Evolutionary conservation across 30 jellyfish, hydroid and myxozoan genomes (phyloP), one percentile per base, ranked within the genome.

Genomic region (Aurelia coerulea): DNA sequence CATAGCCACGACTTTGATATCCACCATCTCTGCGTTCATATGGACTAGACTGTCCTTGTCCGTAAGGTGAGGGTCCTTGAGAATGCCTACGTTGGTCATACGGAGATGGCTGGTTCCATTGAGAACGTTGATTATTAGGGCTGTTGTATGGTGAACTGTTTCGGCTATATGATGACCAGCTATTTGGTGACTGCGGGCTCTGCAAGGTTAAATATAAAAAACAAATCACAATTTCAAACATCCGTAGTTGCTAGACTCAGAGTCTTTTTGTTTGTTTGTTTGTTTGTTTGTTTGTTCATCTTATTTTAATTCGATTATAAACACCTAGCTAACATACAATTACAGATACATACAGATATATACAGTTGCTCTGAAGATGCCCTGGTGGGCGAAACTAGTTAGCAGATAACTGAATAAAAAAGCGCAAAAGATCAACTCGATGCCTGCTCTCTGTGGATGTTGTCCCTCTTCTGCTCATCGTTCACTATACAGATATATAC

Each of bases 151-250:
- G 72, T 2, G 84, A 74, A 64, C 72, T 74, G 49, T 71, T 71
- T 4, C 81, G 63, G 59, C 72, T 68, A 74, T 74, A 74, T 14
- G 84, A 74, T 2, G 84, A 74, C 84, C 84, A 74, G 34, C 72
- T 74, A n/a, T 29, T 53, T 10, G 59, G 84, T 68, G 54, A 46
- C 52, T 64, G 52, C 19, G 54, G 84, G 37, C 59, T 74, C 72
- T 50, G 52, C 15, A 42, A 33, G 5, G 10, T 17, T 41, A 72
- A 72, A 46, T 29, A 2, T 23, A 0, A 19, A 60, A 60, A 16
- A 14, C 31, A 14, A 16, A 60, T 37, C 16, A 72, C 11, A 72
- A 42, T 1, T 15, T 12, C 3, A 58, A 39, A 23, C 4, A 10
- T 5, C 11, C 18, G 18, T 70, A 14, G 46, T 37, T 37, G 46